These are phyloP conservation scores for Diorhabda elongata DNA, from an alignment of 1,140 invertebrate species.

Conservation along the genomic window DNA sequence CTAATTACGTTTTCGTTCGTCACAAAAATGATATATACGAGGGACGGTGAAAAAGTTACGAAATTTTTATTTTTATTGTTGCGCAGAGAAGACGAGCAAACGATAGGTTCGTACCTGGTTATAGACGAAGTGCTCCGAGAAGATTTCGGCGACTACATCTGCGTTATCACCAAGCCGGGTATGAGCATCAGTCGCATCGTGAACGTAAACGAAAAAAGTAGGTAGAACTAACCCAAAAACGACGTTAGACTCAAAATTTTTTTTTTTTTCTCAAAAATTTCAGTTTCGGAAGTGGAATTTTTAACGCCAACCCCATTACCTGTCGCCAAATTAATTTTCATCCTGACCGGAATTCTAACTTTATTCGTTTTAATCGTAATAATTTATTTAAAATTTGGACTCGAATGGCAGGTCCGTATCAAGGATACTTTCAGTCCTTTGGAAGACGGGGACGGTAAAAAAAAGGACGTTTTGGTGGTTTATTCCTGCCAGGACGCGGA, in stretches of 20 bases:
- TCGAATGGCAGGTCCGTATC: conserved; percentile 34
- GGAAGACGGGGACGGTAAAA: conserved; percentile 43
- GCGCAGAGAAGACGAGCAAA: conserved; percentile 63
- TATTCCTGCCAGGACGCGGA: conserved; percentile 41
- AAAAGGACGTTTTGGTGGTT: conserved; percentile 40
- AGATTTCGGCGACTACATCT: conserved; percentile 67
- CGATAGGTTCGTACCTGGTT: conserved; percentile 64
- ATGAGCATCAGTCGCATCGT: conserved; percentile 32
- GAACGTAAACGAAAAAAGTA: conserved; percentile 37
- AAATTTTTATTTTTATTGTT: conserved; percentile 32
- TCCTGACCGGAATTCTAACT: conserved; percentile 26
- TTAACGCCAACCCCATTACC: conserved; percentile 41
- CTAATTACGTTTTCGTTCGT: too few species aligned
- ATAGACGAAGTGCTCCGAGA: conserved; percentile 56
- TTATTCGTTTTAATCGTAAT: conserved; percentile 30
- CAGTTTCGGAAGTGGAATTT: conserved; percentile 34
- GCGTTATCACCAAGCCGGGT: conserved; percentile 47
- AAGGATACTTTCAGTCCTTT: conserved; percentile 41
- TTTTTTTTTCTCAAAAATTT: conserved; percentile 11
- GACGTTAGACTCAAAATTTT: too few species aligned
- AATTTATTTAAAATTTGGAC: conserved; percentile 38
- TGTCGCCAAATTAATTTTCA: conserved; percentile 34
- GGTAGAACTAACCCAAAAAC: not conserved
- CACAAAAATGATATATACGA: too few species aligned
- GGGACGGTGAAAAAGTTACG: too few species aligned